Evolutionary conservation across 2,113 vertebrate genomes (phyloP).

Genomic region (Aegithalos caudatus): DNA sequence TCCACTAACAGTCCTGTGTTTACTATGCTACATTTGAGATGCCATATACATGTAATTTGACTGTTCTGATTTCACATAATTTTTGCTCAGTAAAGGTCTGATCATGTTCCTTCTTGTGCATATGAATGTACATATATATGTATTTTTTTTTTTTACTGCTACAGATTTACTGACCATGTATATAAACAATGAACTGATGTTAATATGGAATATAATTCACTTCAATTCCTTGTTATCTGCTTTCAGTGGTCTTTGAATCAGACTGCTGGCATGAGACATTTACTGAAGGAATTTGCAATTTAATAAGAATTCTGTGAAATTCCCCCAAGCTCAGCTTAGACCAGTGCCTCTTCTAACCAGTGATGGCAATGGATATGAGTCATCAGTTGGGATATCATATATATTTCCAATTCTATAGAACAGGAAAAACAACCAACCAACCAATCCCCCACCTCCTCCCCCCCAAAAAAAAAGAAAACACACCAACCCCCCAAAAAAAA

Average conservation of each 20-base stretch:
- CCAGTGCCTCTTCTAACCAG: not conserved
- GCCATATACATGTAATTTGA: not conserved
- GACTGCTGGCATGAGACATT: not conserved
- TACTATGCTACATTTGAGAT: not conserved
- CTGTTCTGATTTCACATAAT: not conserved
- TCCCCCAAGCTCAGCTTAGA: not conserved
- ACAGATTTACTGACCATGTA: not conserved
- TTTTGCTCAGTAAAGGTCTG: not conserved
- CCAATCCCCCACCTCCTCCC: too few species aligned
- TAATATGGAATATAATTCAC: not conserved
- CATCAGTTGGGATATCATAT: not conserved
- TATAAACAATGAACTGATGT: not conserved
- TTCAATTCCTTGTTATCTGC: not conserved
- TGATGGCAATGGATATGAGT: not conserved
- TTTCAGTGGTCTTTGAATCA: not conserved
- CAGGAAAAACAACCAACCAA: not conserved
- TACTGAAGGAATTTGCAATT: not conserved
- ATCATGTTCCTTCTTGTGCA: not conserved
- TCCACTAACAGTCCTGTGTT: not conserved
- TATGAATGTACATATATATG: not conserved
- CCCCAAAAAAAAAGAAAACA: not conserved
- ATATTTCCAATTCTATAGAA: not conserved
- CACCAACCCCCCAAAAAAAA: too few species aligned
- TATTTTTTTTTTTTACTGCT: not conserved
- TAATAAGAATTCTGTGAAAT: not conserved